These are phyloP conservation scores for Rhimphoctona megacephalus DNA, from an alignment of 2,888 invertebrate genomes.

Conservation along the genomic window DNA sequence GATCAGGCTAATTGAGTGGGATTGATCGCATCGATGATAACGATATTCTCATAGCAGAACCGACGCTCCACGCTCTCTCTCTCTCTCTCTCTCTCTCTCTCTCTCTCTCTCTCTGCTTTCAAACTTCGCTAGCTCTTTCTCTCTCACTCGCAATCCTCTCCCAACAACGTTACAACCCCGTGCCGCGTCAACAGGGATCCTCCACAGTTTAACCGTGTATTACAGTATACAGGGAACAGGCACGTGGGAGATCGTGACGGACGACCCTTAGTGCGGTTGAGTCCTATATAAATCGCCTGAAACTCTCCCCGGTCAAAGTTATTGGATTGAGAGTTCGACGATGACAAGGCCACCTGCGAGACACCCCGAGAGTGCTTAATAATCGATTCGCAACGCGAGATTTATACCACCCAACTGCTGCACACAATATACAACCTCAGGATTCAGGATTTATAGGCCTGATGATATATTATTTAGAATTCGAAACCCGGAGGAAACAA, in stretches of 20 bases:
- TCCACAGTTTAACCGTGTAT: slow-evolving; percentile 74
- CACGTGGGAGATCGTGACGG: slow-evolving; percentile 80
- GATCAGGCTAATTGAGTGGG: slow-evolving; percentile 84
- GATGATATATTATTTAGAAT: slow-evolving; percentile 49
- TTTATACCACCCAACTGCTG: slow-evolving; percentile 60
- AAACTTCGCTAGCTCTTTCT: slow-evolving; percentile 7
- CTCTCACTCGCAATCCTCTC: slow-evolving; percentile 44
- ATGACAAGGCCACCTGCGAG: slow-evolving; percentile 76
- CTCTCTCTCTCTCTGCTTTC: slow-evolving; percentile 11
- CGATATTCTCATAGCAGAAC: slow-evolving; percentile 74
- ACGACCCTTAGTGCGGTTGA: slow-evolving; percentile 74
- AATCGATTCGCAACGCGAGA: slow-evolving; percentile 70
- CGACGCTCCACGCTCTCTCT: slow-evolving; percentile 16
- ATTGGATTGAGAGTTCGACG: slow-evolving; percentile 77
- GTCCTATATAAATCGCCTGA: slow-evolving; percentile 63
- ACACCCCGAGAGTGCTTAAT: slow-evolving; percentile 67
- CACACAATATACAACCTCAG: slow-evolving; percentile 57
- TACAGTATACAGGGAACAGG: slow-evolving; percentile 67
- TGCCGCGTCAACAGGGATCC: slow-evolving; percentile 62
- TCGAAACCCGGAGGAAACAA: slow-evolving; percentile 23
- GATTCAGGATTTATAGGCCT: slow-evolving; percentile 52
- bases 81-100: slow-evolving; percentile 22
- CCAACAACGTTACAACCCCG: slow-evolving; percentile 38
- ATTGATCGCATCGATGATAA: slow-evolving; percentile 84
- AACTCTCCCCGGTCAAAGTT: slow-evolving; percentile 75